Evolutionary conservation across 2,113 vertebrate genomes (phyloP).

Genomic region (Alethe diademata): DNA sequence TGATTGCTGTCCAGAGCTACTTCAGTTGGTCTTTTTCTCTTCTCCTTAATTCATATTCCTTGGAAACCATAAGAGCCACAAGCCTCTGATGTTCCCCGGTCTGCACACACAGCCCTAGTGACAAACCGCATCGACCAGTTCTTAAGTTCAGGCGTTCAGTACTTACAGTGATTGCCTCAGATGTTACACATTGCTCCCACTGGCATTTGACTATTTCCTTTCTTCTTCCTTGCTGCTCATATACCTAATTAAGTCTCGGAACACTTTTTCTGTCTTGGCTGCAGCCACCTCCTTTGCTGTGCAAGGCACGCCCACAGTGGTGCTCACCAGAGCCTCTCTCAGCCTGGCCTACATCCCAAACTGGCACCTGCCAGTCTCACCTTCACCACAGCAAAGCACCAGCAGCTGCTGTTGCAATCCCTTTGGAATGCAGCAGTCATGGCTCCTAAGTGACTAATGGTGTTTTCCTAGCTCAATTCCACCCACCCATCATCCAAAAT

Average conservation of each 20-base stretch:
- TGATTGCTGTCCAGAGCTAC: conserved; percentile 34
- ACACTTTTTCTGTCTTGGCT: conserved; percentile 42
- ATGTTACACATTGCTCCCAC: not conserved
- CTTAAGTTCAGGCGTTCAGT: not conserved
- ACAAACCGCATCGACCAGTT: conserved; percentile 64
- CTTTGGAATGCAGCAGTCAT: conserved; percentile 30
- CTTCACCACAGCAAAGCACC: conserved; percentile 35
- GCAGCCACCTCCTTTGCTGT: not conserved
- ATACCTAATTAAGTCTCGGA: not conserved
- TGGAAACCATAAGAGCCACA: conserved; percentile 63
- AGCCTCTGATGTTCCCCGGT: conserved; percentile 43
- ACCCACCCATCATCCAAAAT: not conserved
- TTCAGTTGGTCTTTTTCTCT: conserved; percentile 28
- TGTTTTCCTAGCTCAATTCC: conserved; percentile 27
- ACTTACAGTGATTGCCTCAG: conserved; percentile 54
- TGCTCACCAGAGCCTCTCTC: not conserved
- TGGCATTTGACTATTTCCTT: conserved; percentile 28
- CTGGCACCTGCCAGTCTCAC: not conserved
- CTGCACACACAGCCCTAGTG: conserved; percentile 27
- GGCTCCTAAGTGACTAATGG: conserved; percentile 40
- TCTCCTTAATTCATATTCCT: conserved; percentile 58
- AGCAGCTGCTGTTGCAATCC: conserved; percentile 11
- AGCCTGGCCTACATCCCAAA: conserved; percentile 2
- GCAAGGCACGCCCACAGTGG: not conserved
- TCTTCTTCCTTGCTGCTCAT: conserved; percentile 41